A percentile compares a stretch with the other conserved stretches of the same genome.
phyloP scores from a whole-genome alignment of 2,113 vertebrate species.

The Erpornis zantholeuca region DNA sequence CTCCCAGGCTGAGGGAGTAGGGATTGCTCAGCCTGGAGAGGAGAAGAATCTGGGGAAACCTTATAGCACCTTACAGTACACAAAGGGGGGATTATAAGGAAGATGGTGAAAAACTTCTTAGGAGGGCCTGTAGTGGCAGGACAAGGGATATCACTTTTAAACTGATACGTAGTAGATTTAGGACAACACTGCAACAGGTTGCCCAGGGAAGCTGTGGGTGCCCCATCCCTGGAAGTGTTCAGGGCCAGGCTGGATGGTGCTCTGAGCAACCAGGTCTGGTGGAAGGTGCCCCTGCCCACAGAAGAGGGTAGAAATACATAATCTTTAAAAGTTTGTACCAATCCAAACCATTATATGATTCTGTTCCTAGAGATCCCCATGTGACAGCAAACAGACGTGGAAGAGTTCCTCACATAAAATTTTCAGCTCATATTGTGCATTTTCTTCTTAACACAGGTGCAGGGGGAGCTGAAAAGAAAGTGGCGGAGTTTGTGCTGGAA shows the following conservation, averaged over 20 bases:
- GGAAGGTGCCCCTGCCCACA: background rate
- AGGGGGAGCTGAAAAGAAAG: slow-evolving; percentile 85
- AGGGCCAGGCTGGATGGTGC: background rate
- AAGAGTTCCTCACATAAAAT: background rate
- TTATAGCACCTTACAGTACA: background rate
- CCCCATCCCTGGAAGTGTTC: background rate
- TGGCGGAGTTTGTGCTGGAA: slow-evolving; percentile 80
- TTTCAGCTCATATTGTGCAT: background rate
- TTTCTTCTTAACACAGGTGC: slow-evolving; percentile 77
- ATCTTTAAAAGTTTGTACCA: background rate
- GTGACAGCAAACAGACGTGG: accelerated
- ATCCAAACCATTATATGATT: background rate
- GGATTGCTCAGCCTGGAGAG: background rate
- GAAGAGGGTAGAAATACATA: background rate
- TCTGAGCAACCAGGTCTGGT: background rate
- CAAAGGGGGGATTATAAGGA: background rate
- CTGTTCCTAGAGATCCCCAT: background rate
- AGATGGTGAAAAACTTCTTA: background rate
- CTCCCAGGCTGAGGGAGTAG: background rate
- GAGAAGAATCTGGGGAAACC: background rate
- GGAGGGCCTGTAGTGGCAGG: background rate
- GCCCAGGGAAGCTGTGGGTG: background rate
- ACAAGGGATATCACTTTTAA: background rate
- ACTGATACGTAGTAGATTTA: background rate
- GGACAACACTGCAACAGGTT: background rate